These are phyloP conservation scores for Perizoma flavofasciatum DNA, from an alignment of 2,888 invertebrate species.

Conservation along the genomic window DNA sequence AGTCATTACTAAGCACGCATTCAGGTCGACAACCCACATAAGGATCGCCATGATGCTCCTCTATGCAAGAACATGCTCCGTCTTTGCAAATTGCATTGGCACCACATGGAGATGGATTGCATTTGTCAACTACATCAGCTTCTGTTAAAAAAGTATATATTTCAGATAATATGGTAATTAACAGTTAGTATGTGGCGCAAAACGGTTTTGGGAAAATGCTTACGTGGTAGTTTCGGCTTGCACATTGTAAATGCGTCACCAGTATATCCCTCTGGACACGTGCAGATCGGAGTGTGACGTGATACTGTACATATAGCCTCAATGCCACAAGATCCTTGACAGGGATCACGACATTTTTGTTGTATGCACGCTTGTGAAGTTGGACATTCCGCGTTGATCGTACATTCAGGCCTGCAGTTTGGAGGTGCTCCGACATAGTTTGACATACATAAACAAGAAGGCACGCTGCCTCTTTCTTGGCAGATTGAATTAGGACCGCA, in stretches of 20 bases:
- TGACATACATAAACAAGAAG: conserved; percentile 86
- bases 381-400: conserved; percentile 87
- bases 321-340: conserved; percentile 87
- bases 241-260: conserved; percentile 87
- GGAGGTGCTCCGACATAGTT: conserved; percentile 86
- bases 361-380: conserved; percentile 87
- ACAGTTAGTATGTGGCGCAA: too few relatives aligned
- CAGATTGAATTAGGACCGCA: conserved; percentile 89
- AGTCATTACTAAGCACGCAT: conserved; percentile 87
- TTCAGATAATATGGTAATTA: too few relatives aligned
- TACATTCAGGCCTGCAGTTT: conserved; percentile 88
- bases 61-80: conserved; percentile 84
- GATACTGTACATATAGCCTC: conserved; percentile 85
- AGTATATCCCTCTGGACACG: conserved; percentile 87
- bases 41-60: conserved; percentile 87
- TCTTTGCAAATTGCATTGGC: conserved; percentile 83
- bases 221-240: conserved; percentile 70
- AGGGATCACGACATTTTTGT: conserved; percentile 89
- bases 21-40: conserved; percentile 87
- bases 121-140: conserved; percentile 64
- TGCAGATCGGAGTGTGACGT: conserved; percentile 89
- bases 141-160: conserved; percentile 45
- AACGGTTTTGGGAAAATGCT: conserved; percentile 11
- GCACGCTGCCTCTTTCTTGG: conserved; percentile 81
- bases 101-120: conserved; percentile 87